Evolutionary conservation across 2,113 vertebrate species (phyloP).

Genomic region (Podiceps cristatus): DNA sequence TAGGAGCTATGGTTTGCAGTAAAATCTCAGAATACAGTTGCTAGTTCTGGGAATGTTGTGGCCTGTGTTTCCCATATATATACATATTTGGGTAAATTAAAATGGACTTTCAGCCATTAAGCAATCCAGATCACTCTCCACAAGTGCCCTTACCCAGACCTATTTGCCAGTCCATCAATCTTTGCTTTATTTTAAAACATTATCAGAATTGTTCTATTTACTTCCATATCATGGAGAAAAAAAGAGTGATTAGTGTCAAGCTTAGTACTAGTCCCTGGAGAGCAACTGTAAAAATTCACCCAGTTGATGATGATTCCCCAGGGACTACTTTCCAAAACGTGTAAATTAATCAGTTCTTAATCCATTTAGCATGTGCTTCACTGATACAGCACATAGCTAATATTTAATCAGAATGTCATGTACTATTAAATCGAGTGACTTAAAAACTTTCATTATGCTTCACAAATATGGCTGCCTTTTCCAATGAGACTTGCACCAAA

Average conservation of each 20-base stretch:
- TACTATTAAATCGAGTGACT: conserved; percentile 8
- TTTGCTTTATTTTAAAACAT: conserved; percentile 10
- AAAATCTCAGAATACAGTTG: not conserved
- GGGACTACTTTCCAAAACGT: conserved; percentile 12
- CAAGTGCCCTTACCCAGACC: not conserved
- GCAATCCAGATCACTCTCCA: not conserved
- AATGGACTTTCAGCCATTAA: not conserved
- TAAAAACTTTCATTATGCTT: not conserved
- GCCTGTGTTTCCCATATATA: not conserved
- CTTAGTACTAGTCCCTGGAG: conserved; percentile 35
- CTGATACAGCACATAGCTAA: conserved; percentile 58
- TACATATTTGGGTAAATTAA: conserved; percentile 17
- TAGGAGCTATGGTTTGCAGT: accelerated
- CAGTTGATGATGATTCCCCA: conserved; percentile 53
- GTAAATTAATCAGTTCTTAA: conserved; percentile 70
- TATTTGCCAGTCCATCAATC: conserved; percentile 46
- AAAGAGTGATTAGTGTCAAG: conserved; percentile 62
- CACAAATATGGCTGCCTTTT: not conserved
- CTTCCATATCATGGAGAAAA: conserved; percentile 39
- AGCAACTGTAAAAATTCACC: conserved; percentile 52
- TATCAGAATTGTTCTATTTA: conserved; percentile 51
- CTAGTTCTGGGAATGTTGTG: not conserved
- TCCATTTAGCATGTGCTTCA: conserved; percentile 62
- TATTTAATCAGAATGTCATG: conserved; percentile 54
- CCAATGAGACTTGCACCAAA: not conserved